Conservation (phyloP, 2,797 vertebrate genomes). For the Mareca penelope region DNA sequence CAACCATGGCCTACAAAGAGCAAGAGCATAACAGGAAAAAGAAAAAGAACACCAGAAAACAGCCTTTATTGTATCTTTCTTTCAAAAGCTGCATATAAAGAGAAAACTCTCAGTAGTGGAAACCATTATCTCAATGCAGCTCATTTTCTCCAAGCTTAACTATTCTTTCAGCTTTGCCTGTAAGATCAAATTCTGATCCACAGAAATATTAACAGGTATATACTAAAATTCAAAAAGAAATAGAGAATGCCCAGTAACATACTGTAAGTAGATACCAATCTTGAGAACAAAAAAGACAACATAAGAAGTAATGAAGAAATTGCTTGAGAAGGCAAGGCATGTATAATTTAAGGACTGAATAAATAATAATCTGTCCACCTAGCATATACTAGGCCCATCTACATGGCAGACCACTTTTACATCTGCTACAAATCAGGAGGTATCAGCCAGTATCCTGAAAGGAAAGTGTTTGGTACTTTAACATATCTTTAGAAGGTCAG, state of each 20-base stretch:
- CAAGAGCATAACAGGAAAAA: conserved; percentile 23
- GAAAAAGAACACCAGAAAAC: background rate
- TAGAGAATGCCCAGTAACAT: background rate
- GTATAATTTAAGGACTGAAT: background rate
- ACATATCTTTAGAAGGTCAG: background rate
- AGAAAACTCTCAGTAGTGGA: background rate
- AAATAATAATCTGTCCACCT: background rate
- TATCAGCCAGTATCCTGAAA: background rate
- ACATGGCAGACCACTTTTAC: background rate
- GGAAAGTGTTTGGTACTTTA: background rate
- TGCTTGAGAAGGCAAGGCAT: background rate
- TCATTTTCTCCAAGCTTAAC: background rate
- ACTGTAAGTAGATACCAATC: background rate
- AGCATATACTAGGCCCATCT: background rate
- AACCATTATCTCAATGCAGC: background rate
- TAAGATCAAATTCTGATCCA: background rate
- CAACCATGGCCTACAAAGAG: conserved; percentile 92
- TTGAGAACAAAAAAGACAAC: background rate
- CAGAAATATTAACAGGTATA: background rate
- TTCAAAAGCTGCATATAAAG: background rate
- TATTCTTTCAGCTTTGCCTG: background rate
- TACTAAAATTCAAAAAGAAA: background rate
- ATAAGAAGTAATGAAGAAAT: background rate
- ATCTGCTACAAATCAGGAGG: background rate
- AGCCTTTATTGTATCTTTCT: too few relatives aligned